phyloP scores from a whole-genome alignment of 1,140 invertebrate genomes.

The Eciton burchellii region DNA sequence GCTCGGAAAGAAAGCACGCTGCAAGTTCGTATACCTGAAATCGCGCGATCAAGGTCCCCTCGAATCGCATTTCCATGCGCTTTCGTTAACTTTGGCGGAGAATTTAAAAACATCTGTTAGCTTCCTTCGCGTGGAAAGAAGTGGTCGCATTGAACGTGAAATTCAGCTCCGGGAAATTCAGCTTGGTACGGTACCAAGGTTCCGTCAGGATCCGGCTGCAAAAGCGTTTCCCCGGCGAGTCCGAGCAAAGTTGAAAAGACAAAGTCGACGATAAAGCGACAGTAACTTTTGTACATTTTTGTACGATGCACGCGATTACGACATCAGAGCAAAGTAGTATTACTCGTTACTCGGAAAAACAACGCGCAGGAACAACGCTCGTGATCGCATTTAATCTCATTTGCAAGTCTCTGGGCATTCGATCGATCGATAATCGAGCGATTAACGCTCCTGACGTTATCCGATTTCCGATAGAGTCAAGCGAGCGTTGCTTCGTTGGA shows the following conservation, averaged over 20 bases:
- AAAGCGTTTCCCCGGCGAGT: slow-evolving; percentile 7
- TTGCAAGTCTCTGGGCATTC: neutral
- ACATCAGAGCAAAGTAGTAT: neutral
- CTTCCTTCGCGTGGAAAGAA: neutral
- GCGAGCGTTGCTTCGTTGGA: neutral
- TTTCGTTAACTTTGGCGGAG: slow-evolving; percentile 34
- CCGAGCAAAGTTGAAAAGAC: slow-evolving; percentile 8
- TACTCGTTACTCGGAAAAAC: neutral
- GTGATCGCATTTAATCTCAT: neutral
- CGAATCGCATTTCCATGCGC: neutral
- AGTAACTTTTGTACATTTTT: neutral
- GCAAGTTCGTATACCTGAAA: neutral
- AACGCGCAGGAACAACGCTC: neutral
- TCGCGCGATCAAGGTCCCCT: slow-evolving; percentile 8
- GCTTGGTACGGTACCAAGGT: neutral
- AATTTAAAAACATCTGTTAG: slow-evolving; percentile 17
- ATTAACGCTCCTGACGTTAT: slow-evolving; percentile 1
- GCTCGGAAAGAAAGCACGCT: neutral
- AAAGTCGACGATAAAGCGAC: neutral
- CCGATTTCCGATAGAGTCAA: neutral
- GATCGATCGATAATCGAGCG: neutral
- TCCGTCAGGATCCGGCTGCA: neutral
- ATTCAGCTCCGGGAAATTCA: slow-evolving; percentile 14
- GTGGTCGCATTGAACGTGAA: neutral
- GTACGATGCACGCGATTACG: neutral